These are phyloP conservation scores for Natrix natrix DNA, from an alignment of 2,797 vertebrate species.

Conservation along the genomic window DNA sequence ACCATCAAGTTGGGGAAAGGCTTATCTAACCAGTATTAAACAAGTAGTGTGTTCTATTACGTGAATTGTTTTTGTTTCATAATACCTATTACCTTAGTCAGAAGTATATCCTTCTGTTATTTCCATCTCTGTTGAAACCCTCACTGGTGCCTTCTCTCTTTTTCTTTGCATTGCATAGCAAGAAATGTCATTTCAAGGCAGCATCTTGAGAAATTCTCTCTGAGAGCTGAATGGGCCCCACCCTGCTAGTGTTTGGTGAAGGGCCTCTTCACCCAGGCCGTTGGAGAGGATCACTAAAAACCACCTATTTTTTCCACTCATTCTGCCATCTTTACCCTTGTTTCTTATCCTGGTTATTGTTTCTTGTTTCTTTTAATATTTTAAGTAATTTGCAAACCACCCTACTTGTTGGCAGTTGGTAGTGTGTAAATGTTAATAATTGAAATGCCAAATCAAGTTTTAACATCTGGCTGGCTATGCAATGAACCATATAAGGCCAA, in stretches of 20 bases:
- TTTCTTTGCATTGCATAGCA: constrained; percentile 3
- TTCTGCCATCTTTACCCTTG: neutral
- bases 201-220: neutral
- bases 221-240: neutral
- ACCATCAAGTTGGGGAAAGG: neutral
- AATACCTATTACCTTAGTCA: neutral
- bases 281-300: neutral
- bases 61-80: neutral
- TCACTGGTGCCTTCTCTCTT: neutral
- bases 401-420: neutral
- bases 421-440: neutral
- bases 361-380: neutral
- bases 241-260: neutral
- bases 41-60: neutral
- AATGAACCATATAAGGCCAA: neutral
- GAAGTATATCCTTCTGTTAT: neutral
- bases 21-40: neutral
- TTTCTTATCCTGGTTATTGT: neutral
- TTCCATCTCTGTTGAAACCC: neutral
- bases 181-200: neutral
- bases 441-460: neutral
- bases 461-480: neutral
- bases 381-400: neutral
- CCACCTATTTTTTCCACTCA: neutral
- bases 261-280: neutral